These are phyloP conservation scores for Gryllus longicercus DNA, from an alignment of 2,888 invertebrate genomes.

Conservation along the genomic window DNA sequence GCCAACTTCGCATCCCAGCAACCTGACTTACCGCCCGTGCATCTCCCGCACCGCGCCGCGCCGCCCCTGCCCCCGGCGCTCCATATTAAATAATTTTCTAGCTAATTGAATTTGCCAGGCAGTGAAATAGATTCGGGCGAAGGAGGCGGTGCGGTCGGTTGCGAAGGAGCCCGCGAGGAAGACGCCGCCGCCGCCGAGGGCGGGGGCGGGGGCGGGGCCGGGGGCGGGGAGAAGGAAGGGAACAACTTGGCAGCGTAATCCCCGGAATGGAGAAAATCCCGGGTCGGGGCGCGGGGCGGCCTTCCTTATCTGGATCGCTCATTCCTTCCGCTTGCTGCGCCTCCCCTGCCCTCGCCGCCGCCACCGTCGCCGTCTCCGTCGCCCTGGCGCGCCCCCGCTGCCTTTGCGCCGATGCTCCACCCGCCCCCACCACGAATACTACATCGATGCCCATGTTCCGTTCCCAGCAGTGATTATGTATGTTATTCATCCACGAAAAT, in stretches of 20 bases:
- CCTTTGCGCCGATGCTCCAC: too few relatives aligned
- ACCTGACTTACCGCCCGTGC: not conserved
- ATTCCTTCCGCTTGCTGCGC: not conserved
- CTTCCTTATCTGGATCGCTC: not conserved
- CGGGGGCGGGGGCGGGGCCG: not conserved
- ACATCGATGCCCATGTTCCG: too few relatives aligned
- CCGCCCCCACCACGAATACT: too few relatives aligned
- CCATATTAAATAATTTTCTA: conserved; percentile 17
- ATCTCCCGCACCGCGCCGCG: too few relatives aligned
- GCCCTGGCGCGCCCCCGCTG: too few relatives aligned
- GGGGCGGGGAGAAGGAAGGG: not conserved
- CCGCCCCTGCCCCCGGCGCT: not conserved
- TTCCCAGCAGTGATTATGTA: too few relatives aligned
- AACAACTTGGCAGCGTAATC: conserved; percentile 17
- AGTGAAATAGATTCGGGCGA: not conserved
- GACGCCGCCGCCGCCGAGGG: not conserved
- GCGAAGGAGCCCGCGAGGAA: not conserved
- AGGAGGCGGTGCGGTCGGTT: not conserved
- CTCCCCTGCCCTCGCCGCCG: not conserved
- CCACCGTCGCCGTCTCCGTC: not conserved
- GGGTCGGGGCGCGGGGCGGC: not conserved
- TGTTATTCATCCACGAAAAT: too few relatives aligned
- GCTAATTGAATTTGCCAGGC: not conserved
- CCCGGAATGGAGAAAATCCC: conserved; percentile 9
- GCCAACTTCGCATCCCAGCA: not conserved